phyloP scores from a whole-genome alignment of 2,113 vertebrate genomes.

The Potamarius usumacintae region DNA sequence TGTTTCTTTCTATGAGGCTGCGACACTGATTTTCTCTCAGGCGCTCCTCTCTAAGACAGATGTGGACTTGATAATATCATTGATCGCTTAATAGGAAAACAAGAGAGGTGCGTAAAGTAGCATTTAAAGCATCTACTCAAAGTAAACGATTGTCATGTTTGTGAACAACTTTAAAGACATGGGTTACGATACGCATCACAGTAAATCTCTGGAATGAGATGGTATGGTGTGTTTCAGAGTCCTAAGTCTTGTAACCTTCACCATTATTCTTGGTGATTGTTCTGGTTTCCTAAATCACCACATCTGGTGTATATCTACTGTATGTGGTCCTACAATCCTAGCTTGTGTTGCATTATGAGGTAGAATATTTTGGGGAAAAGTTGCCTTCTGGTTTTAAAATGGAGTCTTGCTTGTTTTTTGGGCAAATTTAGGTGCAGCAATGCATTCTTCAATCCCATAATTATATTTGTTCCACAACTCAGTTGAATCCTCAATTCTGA shows the following conservation, averaged over 20 bases:
- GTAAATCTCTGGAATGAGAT: neutral
- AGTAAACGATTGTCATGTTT: neutral
- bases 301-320: neutral
- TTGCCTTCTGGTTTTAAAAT: neutral
- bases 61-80: slow-evolving; percentile 6
- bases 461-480: neutral
- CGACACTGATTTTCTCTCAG: neutral
- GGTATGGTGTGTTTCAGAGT: neutral
- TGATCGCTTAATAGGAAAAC: slow-evolving; percentile 33
- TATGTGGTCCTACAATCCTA: neutral
- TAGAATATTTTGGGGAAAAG: neutral
- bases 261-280: neutral
- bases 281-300: neutral
- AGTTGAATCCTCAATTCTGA: neutral
- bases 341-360: neutral
- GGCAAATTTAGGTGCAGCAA: neutral
- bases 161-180: neutral
- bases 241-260: neutral
- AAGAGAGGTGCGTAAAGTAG: slow-evolving; percentile 16
- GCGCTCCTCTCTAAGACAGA: neutral
- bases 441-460: neutral
- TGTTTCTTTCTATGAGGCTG: neutral
- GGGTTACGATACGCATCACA: neutral
- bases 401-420: neutral
- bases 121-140: slow-evolving; percentile 20